Base-by-base conservation (phyloP, 2,797 vertebrate species). In the Falco berigora region DNA sequence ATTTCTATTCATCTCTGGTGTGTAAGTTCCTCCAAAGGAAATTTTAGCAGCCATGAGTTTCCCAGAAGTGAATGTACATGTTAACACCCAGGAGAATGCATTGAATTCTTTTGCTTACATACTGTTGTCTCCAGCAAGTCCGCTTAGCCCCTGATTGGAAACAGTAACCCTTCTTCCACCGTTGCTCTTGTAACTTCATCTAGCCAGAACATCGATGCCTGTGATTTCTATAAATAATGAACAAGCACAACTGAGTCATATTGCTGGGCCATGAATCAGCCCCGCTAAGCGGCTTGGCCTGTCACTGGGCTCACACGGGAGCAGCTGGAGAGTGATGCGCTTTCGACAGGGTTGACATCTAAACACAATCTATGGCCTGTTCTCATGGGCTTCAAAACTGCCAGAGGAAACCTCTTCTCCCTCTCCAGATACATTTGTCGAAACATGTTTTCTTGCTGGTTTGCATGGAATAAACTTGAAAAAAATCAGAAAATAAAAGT, bases 201-300 rank as follows among this genome's bases (percentile, higher is more conserved):
- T 55, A 83, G 59, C 52, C 79, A 82, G 59, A 93, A 92, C 61
- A 49, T 30, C 6, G 11, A 58, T 95, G 79, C 44, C 80, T 67
- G 32, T 47, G 87, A 89, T 90, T 95, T 79, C 86, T 69, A 67
- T 62, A 94, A 96, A 86, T 66, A 91, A 78, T 47, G 74, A 84
- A 91, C 63, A 84, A 66, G 66, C 2, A 4, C 55, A 93, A 42
- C 21, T 49, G 74, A 61, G 88, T 66, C 89, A 50, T 76, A 50
- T 21, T n/a, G 73, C 94, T 36, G 76, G 74, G 75, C 85, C 66
- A 46, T 77, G 73, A 95, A 94, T 88, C 59, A 94, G 28, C 52
- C 56, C 80, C 15, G 38, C 56, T 81, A 91, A 85, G 71, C 76
- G 71, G 81, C 85, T 80, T 1, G 0, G 77, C 56, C 81, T 81